Evolutionary conservation across 2,113 vertebrate species (phyloP).

Genomic region (Calidris pygmaea): DNA sequence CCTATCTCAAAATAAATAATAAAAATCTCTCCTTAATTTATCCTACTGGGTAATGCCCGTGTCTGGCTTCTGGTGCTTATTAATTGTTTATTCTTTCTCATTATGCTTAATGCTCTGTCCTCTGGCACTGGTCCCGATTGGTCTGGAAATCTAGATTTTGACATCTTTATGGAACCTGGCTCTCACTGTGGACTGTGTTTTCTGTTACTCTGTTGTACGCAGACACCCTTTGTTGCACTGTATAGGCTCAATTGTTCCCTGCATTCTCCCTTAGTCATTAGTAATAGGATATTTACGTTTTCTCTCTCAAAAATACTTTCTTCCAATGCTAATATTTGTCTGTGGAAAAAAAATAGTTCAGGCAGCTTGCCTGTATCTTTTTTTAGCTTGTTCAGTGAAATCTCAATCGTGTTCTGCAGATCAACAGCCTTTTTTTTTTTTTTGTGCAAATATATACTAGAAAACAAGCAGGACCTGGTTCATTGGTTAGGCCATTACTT

Average conservation of each 20-base stretch:
- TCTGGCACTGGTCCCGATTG: neutral
- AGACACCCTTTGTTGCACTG: neutral
- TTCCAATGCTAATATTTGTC: neutral
- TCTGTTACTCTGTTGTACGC: neutral
- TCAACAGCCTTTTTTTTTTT: neutral
- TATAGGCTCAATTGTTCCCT: neutral
- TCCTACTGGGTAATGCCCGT: fast-evolving
- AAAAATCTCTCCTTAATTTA: neutral
- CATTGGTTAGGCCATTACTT: neutral
- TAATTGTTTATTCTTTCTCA: neutral
- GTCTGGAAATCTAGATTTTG: neutral
- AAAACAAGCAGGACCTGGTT: neutral
- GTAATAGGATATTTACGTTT: neutral
- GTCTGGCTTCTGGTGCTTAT: neutral
- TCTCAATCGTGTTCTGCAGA: neutral
- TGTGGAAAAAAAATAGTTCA: neutral
- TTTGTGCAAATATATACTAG: neutral
- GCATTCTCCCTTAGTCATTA: neutral
- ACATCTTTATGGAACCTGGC: neutral
- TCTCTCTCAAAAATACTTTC: neutral
- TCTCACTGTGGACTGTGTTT: neutral
- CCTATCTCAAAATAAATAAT: neutral
- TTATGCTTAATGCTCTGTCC: neutral
- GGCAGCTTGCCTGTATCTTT: neutral
- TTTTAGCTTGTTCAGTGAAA: neutral